Evolutionary conservation across 2,888 invertebrate genomes (phyloP), one percentile per base, ranked within the genome.

Genomic region (Hyppa rectilinea): DNA sequence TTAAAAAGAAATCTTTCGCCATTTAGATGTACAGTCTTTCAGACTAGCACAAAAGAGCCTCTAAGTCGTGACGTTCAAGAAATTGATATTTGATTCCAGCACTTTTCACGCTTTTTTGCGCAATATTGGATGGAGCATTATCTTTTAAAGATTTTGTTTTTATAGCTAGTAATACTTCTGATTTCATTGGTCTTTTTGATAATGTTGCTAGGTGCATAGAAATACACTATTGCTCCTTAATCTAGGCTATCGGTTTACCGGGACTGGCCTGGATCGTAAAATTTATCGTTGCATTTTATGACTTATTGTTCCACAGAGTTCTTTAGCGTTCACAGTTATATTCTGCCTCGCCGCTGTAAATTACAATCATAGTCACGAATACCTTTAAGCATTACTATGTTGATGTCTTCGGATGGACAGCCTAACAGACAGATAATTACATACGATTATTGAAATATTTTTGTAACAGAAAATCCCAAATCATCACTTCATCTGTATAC

Each of bases 231-330:
- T 58, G 63, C 58, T 69, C 67, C 75, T 79, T 77, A 85, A 87
- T 93, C 90, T 95, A 92, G 94, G 94, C 91, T 94, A 95, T 95
- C 94, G 87, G 91, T 89, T 89, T 89, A 92, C 89, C 84, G 71
- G 90, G 88, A 80, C 90, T 88, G 83, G 80, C 72, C 85, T 86
- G 86, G 87, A 89, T 92, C 92, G 92, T 94, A 90, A 94, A 94
- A 87, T 85, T 94, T 94, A 94, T 94, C 92, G 93, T 86, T 87
- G 81, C 81, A 83, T 72, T 94, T 94, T 93, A 95, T 90, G 92
- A 92, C 88, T 91, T 90, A 95, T 95, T 95, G 95, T 95, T 92
- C 86, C 78, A 74, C 81, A 80, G 70, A 80, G 78, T 88, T 88
- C 87, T 87, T 81, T 69, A 67, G 68, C 76, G 71, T 87, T 88